Evolutionary conservation across 1,140 invertebrate genomes (phyloP).

Genomic region (Whitmania pigra): DNA sequence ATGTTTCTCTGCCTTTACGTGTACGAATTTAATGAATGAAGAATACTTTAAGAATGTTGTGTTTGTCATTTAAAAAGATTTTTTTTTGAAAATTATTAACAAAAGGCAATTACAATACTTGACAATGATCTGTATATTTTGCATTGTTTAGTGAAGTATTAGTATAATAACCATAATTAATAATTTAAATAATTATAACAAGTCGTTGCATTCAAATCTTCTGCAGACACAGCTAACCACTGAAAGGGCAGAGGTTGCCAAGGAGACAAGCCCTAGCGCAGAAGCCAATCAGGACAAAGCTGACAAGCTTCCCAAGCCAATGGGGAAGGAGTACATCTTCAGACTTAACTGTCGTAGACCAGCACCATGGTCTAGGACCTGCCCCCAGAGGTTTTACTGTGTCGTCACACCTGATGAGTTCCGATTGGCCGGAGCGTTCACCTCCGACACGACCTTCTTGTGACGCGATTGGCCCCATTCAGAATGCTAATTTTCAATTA

Average conservation of each 20-base stretch:
- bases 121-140: too few relatives aligned
- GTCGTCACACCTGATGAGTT: slow-evolving; percentile 53
- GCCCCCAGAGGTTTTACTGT: slow-evolving; percentile 55
- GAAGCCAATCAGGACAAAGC: slow-evolving; percentile 1
- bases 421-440: slow-evolving; percentile 56
- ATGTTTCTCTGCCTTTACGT: too few relatives aligned
- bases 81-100: too few relatives aligned
- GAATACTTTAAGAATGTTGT: too few relatives aligned
- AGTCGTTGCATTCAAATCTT: too few relatives aligned
- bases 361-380: slow-evolving; percentile 49
- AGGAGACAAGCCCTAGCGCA: neutral
- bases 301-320: slow-evolving; percentile 47
- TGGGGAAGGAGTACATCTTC: slow-evolving; percentile 57
- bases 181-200: too few relatives aligned
- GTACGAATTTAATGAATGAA: too few relatives aligned
- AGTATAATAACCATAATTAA: too few relatives aligned
- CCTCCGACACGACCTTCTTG: slow-evolving; percentile 55
- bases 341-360: slow-evolving; percentile 51
- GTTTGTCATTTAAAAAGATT: too few relatives aligned
- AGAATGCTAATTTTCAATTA: neutral
- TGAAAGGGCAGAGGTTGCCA: neutral
- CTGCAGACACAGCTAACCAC: too few relatives aligned
- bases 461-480: slow-evolving; percentile 23
- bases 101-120: too few relatives aligned
- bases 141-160: too few relatives aligned